Percentiles rank a stretch among this genome's conserved stretches.
These are phyloP conservation scores for Branchellion lobata DNA, from an alignment of 2,888 invertebrate species.

Conservation along the genomic window DNA sequence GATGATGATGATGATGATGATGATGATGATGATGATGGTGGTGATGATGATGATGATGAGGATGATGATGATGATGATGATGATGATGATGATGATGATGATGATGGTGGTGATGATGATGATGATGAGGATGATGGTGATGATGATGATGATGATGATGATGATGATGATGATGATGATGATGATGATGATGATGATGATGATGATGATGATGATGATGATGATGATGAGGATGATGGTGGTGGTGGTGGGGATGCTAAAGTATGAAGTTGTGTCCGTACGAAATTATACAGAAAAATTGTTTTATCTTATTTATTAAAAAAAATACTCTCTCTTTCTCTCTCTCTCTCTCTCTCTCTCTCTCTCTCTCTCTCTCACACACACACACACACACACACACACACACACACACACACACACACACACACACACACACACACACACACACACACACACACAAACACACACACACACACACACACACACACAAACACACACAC, in stretches of 20 bases:
- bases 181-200: constrained; percentile 8
- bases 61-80: constrained; percentile 10
- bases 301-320: background rate
- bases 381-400: too few relatives aligned
- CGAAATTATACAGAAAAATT: background rate
- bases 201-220: background rate
- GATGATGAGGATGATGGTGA: constrained; percentile 18
- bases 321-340: background rate
- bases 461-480: constrained; percentile 34
- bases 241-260: background rate
- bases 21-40: background rate
- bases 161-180: background rate
- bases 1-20: too few relatives aligned
- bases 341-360: background rate
- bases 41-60: too few relatives aligned
- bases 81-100: constrained; percentile 42
- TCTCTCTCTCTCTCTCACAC: too few relatives aligned
- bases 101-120: constrained; percentile 38
- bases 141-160: background rate
- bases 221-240: too few relatives aligned
- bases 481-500: background rate
- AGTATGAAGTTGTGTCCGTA: background rate
- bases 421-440: constrained; percentile 16
- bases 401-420: too few relatives aligned
- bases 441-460: constrained; percentile 6